Conservation (phyloP, 2,113 vertebrate genomes). For the Perca fluviatilis region DNA sequence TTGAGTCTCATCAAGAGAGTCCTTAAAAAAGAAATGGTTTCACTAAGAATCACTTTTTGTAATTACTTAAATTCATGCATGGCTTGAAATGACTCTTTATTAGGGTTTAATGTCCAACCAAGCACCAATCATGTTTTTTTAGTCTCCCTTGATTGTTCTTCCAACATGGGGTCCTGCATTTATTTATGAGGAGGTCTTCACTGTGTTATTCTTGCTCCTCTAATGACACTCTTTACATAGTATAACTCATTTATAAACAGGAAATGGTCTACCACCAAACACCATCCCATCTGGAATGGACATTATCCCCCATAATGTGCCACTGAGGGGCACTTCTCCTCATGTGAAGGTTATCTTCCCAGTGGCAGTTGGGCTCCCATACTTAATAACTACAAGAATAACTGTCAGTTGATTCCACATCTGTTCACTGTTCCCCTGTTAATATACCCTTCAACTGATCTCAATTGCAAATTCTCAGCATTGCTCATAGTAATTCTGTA, state of each 20-base stretch:
- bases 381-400: conserved; percentile 83
- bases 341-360: conserved; percentile 82
- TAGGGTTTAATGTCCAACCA: conserved; percentile 5
- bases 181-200: conserved; percentile 41
- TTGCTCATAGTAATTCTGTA: conserved; percentile 67
- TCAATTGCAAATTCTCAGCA: conserved; percentile 76
- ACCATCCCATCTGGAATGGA: conserved; percentile 79
- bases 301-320: conserved; percentile 74
- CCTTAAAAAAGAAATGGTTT: not conserved
- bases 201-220: conserved; percentile 36
- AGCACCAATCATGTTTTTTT: conserved; percentile 15
- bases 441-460: conserved; percentile 80
- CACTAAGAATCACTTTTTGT: not conserved
- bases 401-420: conserved; percentile 81
- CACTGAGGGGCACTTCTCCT: conserved; percentile 72
- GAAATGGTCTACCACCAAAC: conserved; percentile 51
- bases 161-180: conserved; percentile 19
- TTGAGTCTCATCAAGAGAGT: not conserved
- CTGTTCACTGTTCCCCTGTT: conserved; percentile 80
- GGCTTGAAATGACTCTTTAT: not conserved
- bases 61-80: not conserved
- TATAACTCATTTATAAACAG: conserved; percentile 72
- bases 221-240: conserved; percentile 61
- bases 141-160: not conserved
- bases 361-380: conserved; percentile 77